A percentile compares a stretch with the other conserved stretches of the same genome.
phyloP scores from a whole-genome alignment of 2,113 vertebrate species.

The Phrynosoma blainvillii region DNA sequence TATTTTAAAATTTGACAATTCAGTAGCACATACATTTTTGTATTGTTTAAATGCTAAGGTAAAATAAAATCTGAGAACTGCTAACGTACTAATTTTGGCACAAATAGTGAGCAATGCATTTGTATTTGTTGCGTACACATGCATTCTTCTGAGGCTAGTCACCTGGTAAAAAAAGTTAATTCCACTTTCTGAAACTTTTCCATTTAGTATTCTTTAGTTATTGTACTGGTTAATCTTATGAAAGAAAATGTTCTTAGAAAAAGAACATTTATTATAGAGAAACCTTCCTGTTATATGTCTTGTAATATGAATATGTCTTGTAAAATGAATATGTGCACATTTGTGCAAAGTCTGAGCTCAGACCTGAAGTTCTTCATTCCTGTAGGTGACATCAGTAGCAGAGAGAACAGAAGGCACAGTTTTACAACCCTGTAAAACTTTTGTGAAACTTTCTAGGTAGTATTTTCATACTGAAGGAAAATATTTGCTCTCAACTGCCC shows the following conservation, averaged over 20 bases:
- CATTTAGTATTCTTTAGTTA: background rate
- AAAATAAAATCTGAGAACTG: background rate
- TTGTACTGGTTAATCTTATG: background rate
- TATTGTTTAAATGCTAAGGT: background rate
- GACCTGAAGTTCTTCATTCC: background rate
- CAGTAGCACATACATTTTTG: background rate
- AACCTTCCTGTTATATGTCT: background rate
- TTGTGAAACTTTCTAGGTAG: background rate
- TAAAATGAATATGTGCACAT: background rate
- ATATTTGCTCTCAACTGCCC: background rate
- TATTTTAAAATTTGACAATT: background rate
- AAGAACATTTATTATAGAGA: background rate
- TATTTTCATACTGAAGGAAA: background rate
- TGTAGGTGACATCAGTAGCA: background rate
- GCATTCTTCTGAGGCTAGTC: background rate
- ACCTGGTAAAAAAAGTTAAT: background rate
- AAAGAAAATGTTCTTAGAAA: background rate
- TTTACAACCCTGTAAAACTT: background rate
- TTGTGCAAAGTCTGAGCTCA: background rate
- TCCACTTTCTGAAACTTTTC: background rate
- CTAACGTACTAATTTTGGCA: background rate
- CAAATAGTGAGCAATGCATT: background rate
- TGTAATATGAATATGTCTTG: background rate
- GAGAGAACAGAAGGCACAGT: background rate
- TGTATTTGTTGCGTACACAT: background rate